A percentile compares a stretch with the other conserved stretches of the same genome.
Conservation (phyloP, 2,888 invertebrate genomes). For the Dascillus cervinus region DNA sequence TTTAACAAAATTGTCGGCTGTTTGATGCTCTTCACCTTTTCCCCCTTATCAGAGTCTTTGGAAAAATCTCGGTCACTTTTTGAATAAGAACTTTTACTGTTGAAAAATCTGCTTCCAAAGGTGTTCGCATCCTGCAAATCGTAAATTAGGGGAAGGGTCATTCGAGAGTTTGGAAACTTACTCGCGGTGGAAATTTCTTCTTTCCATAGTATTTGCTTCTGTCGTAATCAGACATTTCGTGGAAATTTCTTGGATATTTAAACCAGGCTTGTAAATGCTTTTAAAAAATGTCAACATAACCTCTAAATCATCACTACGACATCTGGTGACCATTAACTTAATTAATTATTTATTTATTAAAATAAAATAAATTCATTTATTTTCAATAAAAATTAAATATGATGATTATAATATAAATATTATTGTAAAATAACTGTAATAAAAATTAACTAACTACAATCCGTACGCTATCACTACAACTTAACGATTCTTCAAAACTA, state of each 20-base stretch:
- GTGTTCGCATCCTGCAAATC: conserved; percentile 14
- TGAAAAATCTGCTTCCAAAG: conserved; percentile 25
- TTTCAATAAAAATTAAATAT: too few species aligned
- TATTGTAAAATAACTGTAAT: too few species aligned
- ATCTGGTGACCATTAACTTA: too few species aligned
- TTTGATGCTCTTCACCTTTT: conserved; percentile 27
- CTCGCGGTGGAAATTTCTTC: conserved; percentile 45
- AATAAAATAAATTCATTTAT: too few species aligned
- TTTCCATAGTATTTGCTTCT: conserved; percentile 39
- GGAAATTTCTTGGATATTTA: conserved; percentile 5
- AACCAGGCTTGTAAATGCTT: too few species aligned
- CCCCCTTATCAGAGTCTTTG: conserved; percentile 14
- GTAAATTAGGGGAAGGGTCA: background rate
- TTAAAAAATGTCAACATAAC: too few species aligned
- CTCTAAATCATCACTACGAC: too few species aligned
- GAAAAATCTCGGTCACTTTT: conserved; percentile 35
- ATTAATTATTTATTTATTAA: too few species aligned
- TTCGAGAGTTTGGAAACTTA: conserved; percentile 14
- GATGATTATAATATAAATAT: too few species aligned
- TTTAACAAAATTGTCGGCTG: conserved; percentile 64
- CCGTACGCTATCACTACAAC: too few species aligned
- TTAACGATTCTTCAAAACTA: too few species aligned
- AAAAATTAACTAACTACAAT: too few species aligned
- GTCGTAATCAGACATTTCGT: conserved; percentile 37
- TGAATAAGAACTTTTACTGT: conserved; percentile 19